A percentile compares a stretch with the other conserved stretches of the same genome.
Conservation (phyloP, 2,797 vertebrate genomes). For the Ctenochaetus hawaiiensis region DNA sequence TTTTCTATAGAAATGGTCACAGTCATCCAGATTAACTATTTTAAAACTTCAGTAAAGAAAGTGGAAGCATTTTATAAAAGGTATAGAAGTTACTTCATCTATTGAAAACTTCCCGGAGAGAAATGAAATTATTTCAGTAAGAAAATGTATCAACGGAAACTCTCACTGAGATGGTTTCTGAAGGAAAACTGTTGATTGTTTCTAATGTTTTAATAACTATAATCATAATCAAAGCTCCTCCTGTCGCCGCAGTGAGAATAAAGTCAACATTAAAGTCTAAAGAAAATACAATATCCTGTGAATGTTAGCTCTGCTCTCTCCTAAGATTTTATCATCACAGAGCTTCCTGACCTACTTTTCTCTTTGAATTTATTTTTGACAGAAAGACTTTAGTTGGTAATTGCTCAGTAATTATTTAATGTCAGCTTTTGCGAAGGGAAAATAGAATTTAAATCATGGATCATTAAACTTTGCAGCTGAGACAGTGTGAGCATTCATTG, state of each 20-base stretch:
- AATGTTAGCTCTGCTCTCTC: slow-evolving; percentile 39
- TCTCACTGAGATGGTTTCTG: background rate
- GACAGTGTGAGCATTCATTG: slow-evolving; percentile 33
- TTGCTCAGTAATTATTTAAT: slow-evolving; percentile 43
- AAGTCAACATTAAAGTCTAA: background rate
- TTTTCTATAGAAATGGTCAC: background rate
- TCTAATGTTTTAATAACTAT: slow-evolving; percentile 2
- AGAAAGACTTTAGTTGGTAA: slow-evolving; percentile 33
- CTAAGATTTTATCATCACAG: slow-evolving; percentile 23
- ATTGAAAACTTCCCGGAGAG: no score
- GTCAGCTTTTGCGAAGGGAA: slow-evolving; percentile 24
- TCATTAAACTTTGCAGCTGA: slow-evolving; percentile 36
- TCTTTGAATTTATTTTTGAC: slow-evolving; percentile 22
- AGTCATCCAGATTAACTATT: background rate
- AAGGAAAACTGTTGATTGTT: no score
- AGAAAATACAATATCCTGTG: slow-evolving; percentile 7
- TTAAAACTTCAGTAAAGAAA: background rate
- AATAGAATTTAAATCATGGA: slow-evolving; percentile 25
- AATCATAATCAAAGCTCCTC: background rate
- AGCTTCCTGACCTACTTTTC: slow-evolving; percentile 51
- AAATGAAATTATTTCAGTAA: background rate
- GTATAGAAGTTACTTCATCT: background rate
- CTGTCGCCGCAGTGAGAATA: background rate
- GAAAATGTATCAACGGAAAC: background rate
- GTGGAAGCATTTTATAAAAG: background rate